These are phyloP conservation scores for Thalassoma bifasciatum DNA, from an alignment of 2,113 vertebrate species.

Conservation along the genomic window DNA sequence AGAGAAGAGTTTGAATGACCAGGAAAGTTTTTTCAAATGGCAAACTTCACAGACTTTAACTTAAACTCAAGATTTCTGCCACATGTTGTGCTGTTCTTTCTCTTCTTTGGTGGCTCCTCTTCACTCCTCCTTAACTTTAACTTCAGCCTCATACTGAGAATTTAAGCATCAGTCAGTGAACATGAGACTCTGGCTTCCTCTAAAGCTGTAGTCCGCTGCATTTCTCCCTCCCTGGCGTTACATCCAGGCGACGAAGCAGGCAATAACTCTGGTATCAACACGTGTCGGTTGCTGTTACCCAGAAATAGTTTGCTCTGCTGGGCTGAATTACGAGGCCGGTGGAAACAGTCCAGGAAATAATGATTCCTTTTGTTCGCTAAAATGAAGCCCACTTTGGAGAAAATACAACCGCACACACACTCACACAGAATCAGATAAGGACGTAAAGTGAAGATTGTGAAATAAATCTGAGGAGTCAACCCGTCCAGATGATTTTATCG, in stretches of 20 bases:
- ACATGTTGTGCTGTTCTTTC: too few relatives aligned
- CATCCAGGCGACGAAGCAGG: neutral
- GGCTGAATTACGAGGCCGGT: neutral
- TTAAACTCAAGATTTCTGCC: too few relatives aligned
- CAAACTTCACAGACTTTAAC: too few relatives aligned
- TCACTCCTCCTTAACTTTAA: too few relatives aligned
- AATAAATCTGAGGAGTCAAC: neutral
- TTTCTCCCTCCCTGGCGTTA: neutral
- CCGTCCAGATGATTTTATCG: neutral
- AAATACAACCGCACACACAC: neutral
- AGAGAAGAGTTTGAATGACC: too few relatives aligned
- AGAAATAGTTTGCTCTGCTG: neutral
- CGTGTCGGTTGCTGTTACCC: neutral
- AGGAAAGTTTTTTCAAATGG: too few relatives aligned
- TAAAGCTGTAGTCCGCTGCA: neutral
- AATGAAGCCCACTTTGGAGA: too few relatives aligned
- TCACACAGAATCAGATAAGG: too few relatives aligned
- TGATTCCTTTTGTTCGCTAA: slow-evolving; percentile 4
- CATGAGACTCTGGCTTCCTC: neutral
- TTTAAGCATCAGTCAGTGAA: neutral
- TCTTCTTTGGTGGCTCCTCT: too few relatives aligned
- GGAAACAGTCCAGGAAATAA: slow-evolving; percentile 3
- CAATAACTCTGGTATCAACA: slow-evolving; percentile 12
- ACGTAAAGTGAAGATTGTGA: neutral
- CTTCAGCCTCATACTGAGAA: neutral